These are phyloP conservation scores for Pogonocichla stellata DNA, from an alignment of 2,113 vertebrate genomes.

Conservation along the genomic window DNA sequence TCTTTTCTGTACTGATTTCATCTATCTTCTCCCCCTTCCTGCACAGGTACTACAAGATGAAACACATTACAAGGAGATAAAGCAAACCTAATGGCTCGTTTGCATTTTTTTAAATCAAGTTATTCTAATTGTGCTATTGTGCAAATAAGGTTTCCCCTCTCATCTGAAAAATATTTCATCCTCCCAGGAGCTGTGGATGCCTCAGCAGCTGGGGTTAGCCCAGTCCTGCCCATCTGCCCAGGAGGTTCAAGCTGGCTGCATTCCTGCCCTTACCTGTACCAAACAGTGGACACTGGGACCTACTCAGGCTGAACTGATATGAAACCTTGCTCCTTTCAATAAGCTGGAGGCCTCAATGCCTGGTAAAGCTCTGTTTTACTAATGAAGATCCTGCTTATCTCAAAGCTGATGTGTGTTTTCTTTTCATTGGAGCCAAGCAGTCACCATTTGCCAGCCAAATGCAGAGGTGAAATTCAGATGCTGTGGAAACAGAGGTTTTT, in stretches of 20 bases:
- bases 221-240: background rate
- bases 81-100: background rate
- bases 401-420: background rate
- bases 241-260: background rate
- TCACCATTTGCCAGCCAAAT: background rate
- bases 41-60: background rate
- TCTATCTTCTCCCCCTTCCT: background rate
- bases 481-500: background rate
- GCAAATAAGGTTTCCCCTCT: background rate
- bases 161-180: background rate
- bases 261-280: background rate
- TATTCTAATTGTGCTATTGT: slow-evolving; percentile 3
- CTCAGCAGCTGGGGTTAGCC: background rate
- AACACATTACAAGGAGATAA: background rate
- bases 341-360: background rate
- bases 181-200: background rate
- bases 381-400: background rate
- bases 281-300: background rate
- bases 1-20: background rate
- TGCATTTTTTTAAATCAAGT: slow-evolving; percentile 44
- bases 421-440: background rate
- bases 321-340: background rate
- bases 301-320: background rate
- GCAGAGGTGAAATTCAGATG: background rate
- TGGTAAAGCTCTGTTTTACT: background rate